A percentile compares a stretch with the other conserved stretches of the same genome.
phyloP scores from a whole-genome alignment of 2,888 invertebrate genomes.

The Entomobrya proxima region DNA sequence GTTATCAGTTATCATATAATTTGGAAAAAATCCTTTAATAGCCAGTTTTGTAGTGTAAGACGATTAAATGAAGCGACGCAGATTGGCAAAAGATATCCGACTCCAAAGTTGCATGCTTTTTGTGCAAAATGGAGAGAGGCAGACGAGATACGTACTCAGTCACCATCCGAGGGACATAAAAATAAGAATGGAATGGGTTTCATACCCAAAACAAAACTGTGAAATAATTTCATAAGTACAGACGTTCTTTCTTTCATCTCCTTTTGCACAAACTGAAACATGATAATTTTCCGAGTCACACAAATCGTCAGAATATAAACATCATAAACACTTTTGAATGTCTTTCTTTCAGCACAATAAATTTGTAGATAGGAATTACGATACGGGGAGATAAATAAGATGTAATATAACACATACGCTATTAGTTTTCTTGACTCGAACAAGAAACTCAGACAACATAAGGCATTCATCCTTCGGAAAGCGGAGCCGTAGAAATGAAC shows the following conservation, averaged over 20 bases:
- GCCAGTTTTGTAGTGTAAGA: too few species aligned
- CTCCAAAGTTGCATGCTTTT: neutral
- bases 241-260: neutral
- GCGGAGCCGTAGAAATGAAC: neutral
- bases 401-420: conserved; percentile 8
- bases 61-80: too few species aligned
- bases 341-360: conserved; percentile 29
- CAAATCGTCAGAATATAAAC: conserved; percentile 3
- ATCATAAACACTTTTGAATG: conserved; percentile 20
- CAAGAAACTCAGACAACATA: neutral
- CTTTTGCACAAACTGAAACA: neutral
- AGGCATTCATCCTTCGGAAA: neutral
- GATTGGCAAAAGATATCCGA: neutral
- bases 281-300: neutral
- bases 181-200: neutral
- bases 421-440: conserved; percentile 7
- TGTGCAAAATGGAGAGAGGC: neutral
- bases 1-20: too few species aligned
- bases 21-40: too few species aligned
- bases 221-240: conserved; percentile 8
- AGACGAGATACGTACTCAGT: neutral
- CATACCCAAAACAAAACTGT: neutral
- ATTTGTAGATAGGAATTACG: neutral
- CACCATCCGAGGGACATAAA: neutral
- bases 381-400: neutral